phyloP scores from a whole-genome alignment of 2,888 invertebrate genomes.

The Cosmorhoe ocellata region DNA sequence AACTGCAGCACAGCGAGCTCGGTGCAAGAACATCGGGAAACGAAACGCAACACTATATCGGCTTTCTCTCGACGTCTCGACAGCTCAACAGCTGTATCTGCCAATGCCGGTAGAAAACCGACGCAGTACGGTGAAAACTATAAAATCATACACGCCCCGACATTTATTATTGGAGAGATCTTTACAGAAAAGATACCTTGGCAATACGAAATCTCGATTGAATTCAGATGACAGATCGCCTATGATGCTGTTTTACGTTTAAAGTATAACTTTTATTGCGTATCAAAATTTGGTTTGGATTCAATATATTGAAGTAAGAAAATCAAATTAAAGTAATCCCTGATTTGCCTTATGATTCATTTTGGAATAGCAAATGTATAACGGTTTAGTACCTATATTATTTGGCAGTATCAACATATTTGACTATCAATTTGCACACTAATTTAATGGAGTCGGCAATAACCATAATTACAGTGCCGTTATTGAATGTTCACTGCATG shows the following conservation, averaged over 20 bases:
- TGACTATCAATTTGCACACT: slow-evolving; percentile 13
- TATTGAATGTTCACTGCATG: slow-evolving; percentile 31
- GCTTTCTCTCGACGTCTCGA: slow-evolving; percentile 61
- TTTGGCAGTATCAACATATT: slow-evolving; percentile 7
- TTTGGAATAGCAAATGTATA: not conserved
- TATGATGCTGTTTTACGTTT: no score
- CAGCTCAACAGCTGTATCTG: slow-evolving; percentile 58
- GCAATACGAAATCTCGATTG: no score
- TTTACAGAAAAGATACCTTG: not conserved
- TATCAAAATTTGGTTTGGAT: no score
- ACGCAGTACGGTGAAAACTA: slow-evolving; percentile 62
- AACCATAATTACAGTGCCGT: slow-evolving; percentile 17
- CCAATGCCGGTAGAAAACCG: slow-evolving; percentile 63
- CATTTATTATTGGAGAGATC: slow-evolving; percentile 25
- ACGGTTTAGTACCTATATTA: slow-evolving; percentile 8
- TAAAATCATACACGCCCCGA: slow-evolving; percentile 54
- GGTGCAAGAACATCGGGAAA: slow-evolving; percentile 66
- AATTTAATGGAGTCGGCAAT: slow-evolving; percentile 9
- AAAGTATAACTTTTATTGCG: no score
- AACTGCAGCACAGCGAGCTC: slow-evolving; percentile 18
- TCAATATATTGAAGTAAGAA: no score
- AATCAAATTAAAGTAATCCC: no score
- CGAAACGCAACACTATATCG: slow-evolving; percentile 66
- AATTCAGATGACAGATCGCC: no score
- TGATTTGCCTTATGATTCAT: not conserved